These are phyloP conservation scores for Phalangium opilio DNA, from an alignment of 2,888 invertebrate species.

Conservation along the genomic window DNA sequence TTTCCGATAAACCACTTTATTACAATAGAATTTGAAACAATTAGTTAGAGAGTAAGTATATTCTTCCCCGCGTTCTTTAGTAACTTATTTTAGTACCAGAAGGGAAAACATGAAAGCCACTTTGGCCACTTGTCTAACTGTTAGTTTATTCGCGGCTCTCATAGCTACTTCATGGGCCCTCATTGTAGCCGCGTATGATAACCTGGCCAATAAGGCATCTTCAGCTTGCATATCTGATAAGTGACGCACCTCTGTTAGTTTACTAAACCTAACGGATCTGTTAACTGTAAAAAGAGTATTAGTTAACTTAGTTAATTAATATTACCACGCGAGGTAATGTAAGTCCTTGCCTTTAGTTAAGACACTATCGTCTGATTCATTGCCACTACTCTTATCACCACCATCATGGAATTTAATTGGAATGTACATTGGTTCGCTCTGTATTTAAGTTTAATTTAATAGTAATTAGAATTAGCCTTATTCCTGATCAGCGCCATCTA, in stretches of 20 bases:
- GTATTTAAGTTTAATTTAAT: conserved; percentile 14
- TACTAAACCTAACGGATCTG: conserved; percentile 76
- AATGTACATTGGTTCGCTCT: conserved; percentile 83
- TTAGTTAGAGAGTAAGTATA: background rate
- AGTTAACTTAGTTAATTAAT: background rate
- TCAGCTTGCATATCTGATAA: conserved; percentile 49
- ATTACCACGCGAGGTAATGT: too few species aligned
- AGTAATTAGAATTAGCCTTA: background rate
- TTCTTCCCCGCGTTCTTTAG: background rate
- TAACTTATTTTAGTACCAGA: conserved; percentile 44
- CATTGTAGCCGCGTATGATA: conserved; percentile 85
- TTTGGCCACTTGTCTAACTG: conserved; percentile 57
- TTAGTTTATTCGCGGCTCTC: conserved; percentile 57
- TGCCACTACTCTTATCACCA: conserved; percentile 49
- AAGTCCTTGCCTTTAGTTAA: conserved; percentile 23
- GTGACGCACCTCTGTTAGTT: conserved; percentile 44
- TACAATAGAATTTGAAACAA: conserved; percentile 15
- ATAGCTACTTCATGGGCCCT: conserved; percentile 63
- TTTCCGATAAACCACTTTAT: conserved; percentile 88
- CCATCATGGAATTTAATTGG: conserved; percentile 65
- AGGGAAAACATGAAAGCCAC: conserved; percentile 71
- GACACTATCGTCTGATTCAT: conserved; percentile 70
- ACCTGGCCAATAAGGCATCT: conserved; percentile 75
- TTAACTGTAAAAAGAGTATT: conserved; percentile 25
- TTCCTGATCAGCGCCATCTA: too few species aligned